Percentiles rank a stretch among this genome's conserved stretches.
Evolutionary conservation across 2,888 invertebrate genomes (phyloP).

Genomic region (Mythimna vitellina): DNA sequence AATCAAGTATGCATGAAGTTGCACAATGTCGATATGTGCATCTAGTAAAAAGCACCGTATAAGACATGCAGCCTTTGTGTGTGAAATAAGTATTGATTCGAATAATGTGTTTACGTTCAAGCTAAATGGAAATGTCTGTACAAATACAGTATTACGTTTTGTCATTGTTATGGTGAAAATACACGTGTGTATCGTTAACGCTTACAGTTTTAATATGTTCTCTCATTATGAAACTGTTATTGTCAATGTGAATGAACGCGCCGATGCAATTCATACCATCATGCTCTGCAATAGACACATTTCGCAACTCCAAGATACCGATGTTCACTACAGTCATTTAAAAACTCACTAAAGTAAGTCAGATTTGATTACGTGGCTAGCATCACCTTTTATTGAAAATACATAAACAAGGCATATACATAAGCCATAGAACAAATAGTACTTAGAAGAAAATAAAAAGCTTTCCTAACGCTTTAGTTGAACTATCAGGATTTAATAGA

Average conservation of each 20-base stretch:
- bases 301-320: slow-evolving; percentile 54
- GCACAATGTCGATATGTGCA: slow-evolving; percentile 85
- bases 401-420: slow-evolving; percentile 34
- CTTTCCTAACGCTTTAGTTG: slow-evolving; percentile 59
- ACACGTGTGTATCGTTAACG: slow-evolving; percentile 73
- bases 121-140: slow-evolving; percentile 65
- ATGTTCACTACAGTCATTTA: slow-evolving; percentile 55
- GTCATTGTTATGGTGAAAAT: slow-evolving; percentile 70
- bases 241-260: slow-evolving; percentile 74
- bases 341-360: slow-evolving; percentile 58
- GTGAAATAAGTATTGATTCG: slow-evolving; percentile 71
- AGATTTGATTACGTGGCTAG: slow-evolving; percentile 50
- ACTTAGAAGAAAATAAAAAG: slow-evolving; percentile 45
- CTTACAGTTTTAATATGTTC: slow-evolving; percentile 70
- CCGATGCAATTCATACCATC: slow-evolving; percentile 66
- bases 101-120: slow-evolving; percentile 65
- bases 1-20: slow-evolving; percentile 85
- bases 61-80: slow-evolving; percentile 79
- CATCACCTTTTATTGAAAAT: slow-evolving; percentile 31
- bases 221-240: slow-evolving; percentile 63
- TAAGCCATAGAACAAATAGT: slow-evolving; percentile 53
- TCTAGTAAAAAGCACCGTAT: slow-evolving; percentile 81
- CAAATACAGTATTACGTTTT: slow-evolving; percentile 64
- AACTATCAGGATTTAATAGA: slow-evolving; percentile 37
- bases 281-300: slow-evolving; percentile 62